These are phyloP conservation scores for Tethea ocularis DNA, from an alignment of 2,888 invertebrate genomes.

Conservation along the genomic window DNA sequence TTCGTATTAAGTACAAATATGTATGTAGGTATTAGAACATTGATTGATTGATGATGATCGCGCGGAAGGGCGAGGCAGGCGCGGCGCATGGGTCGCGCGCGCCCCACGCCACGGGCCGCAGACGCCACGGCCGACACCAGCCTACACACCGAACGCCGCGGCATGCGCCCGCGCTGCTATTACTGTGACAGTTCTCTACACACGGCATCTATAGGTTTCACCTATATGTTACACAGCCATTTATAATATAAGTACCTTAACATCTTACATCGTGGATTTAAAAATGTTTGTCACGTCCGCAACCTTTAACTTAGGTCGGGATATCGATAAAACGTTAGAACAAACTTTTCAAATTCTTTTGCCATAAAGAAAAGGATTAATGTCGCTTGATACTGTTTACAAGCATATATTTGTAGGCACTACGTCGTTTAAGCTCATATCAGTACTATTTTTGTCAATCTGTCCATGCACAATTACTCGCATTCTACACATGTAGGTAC, in stretches of 20 bases:
- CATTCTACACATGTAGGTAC: constrained; percentile 75
- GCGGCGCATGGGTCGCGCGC: constrained; percentile 10
- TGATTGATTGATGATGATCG: constrained; percentile 30
- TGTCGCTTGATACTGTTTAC: constrained; percentile 67
- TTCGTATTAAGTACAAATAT: constrained; percentile 76
- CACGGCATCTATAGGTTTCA: constrained; percentile 48
- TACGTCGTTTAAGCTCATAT: constrained; percentile 87
- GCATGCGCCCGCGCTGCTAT: constrained; percentile 9
- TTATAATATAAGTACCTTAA: constrained; percentile 52
- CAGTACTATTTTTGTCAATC: constrained; percentile 82
- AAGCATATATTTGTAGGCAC: constrained; percentile 86
- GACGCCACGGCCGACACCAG: constrained; percentile 14
- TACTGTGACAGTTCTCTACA: constrained; percentile 26
- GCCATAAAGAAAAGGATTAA: constrained; percentile 38
- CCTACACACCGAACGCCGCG: constrained; percentile 11
- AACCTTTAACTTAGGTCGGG: constrained; percentile 13
- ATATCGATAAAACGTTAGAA: constrained; percentile 36
- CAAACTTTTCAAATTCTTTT: constrained; percentile 46
- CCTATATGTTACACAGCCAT: constrained; percentile 71
- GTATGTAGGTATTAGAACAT: constrained; percentile 60
- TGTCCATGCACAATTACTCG: constrained; percentile 75
- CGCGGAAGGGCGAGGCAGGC: constrained; percentile 19
- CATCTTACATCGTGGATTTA: constrained; percentile 35
- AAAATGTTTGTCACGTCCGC: constrained; percentile 38
- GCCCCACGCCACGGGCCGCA: background rate